A percentile compares a stretch with the other conserved stretches of the same genome.
Evolutionary conservation across 1,140 invertebrate genomes (phyloP).

Genomic region (Bombus consobrinus): DNA sequence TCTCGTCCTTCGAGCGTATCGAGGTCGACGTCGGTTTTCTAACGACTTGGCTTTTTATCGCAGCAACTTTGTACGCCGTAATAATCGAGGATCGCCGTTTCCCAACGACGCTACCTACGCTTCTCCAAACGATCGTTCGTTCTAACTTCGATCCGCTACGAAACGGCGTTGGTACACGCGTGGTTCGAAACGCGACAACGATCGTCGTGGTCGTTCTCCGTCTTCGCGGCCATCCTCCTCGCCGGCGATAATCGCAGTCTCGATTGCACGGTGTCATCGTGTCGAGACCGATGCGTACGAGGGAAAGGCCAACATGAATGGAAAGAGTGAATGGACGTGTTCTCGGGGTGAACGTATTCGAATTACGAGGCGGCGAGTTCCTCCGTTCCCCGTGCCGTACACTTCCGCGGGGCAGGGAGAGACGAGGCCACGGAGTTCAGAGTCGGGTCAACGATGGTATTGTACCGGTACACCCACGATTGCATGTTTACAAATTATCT

Average conservation of each 20-base stretch:
- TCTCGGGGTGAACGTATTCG: conserved; percentile 71
- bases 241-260: conserved; percentile 56
- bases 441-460: conserved; percentile 66
- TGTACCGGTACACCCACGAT: conserved; percentile 68
- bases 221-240: neutral
- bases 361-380: conserved; percentile 65
- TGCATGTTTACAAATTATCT: conserved; percentile 75
- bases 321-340: conserved; percentile 65
- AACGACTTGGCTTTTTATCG: too few species aligned
- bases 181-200: neutral
- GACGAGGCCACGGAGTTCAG: conserved; percentile 54
- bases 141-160: too few species aligned
- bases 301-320: conserved; percentile 62
- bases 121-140: too few species aligned
- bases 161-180: too few species aligned
- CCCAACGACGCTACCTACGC: too few species aligned
- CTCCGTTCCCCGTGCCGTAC: neutral
- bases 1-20: conserved; percentile 12
- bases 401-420: neutral
- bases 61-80: too few species aligned
- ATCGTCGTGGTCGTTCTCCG: conserved; percentile 38
- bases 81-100: neutral
- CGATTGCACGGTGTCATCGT: conserved; percentile 57
- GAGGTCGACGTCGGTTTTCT: neutral
- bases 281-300: conserved; percentile 61